Evolutionary conservation across 1,140 invertebrate genomes (phyloP), one percentile per base, ranked within the genome.

Genomic region (Drosophila parabipectinata): DNA sequence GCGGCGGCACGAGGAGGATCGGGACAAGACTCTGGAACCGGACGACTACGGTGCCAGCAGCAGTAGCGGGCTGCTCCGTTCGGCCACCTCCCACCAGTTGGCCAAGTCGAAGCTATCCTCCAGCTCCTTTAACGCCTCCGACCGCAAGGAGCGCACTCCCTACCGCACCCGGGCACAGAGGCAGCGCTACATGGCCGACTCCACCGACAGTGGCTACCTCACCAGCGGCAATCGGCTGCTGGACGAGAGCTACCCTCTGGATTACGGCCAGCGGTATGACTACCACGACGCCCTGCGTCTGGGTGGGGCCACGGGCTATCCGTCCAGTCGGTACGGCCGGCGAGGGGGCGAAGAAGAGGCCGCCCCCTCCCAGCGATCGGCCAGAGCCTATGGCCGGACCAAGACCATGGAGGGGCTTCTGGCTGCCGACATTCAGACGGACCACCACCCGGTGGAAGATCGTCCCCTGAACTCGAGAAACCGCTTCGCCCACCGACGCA

Each of bases 1-100:
- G 71, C 93, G 93, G 78, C 94, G 94, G 61, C 69, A 85, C 53
- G 92, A 73, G 92, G 92, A 76, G 72, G 94, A 95, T 90, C 92
- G 93, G 5, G 95, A 96, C 61, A 94, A 94, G 90, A 95, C 95
- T 0, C 80, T 95, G 26, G 95, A 95, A 69, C 94, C 95, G 0
- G 95, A 93, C 57, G 80, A 90, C 37, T 87, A 87, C 28, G 78
- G 81, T 21, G 53, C 56, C 55, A 68, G 58, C 18, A 62, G 90
- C 48, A 81, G 58, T 32, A 61, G 90, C 59, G 94, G 41, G 89
- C 66, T 95, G 4, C 92, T 93, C 73, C 93, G 94, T 75, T 94
- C 94, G 81, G 93, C 95, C 12, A 95, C 95, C 2, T 94, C 94
- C 0, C 93, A 94, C 34, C 93, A 96, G 1, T 41, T 91, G 76